Evolutionary conservation across 2,113 vertebrate species (phyloP).

Genomic region (Hipposideros armiger): DNA sequence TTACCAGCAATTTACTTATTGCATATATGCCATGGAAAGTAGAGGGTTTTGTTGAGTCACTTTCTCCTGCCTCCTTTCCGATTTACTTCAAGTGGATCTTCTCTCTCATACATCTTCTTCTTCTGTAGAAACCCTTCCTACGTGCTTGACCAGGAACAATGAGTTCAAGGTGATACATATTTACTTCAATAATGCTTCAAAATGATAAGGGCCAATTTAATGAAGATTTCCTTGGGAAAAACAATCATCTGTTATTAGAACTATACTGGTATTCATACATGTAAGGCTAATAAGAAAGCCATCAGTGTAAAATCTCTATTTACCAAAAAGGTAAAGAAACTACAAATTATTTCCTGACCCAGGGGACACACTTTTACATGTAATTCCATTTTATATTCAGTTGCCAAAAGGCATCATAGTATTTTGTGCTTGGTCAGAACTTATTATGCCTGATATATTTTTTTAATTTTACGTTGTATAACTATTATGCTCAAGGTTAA

Average conservation of each 20-base stretch:
- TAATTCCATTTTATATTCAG: not conserved
- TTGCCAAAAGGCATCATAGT: not conserved
- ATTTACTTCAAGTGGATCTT: not conserved
- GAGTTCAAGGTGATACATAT: not conserved
- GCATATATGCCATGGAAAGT: rapidly evolving
- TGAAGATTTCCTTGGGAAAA: not conserved
- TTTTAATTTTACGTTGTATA: not conserved
- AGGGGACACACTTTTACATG: not conserved
- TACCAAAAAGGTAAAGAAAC: not conserved
- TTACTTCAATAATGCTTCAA: conserved; percentile 21
- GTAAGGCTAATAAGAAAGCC: not conserved
- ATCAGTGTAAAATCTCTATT: not conserved
- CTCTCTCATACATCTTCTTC: not conserved
- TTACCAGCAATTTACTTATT: conserved; percentile 39
- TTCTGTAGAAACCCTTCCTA: conserved; percentile 14
- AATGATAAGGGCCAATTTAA: not conserved
- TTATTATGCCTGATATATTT: not conserved
- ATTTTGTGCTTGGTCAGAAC: not conserved
- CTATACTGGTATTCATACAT: not conserved
- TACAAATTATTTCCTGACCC: not conserved
- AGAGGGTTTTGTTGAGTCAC: not conserved
- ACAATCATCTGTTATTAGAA: conserved; percentile 24
- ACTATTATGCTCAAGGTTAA: not conserved
- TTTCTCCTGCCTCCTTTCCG: not conserved
- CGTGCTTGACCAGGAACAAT: conserved; percentile 40